These are phyloP conservation scores for Melanostoma mellinum DNA, from an alignment of 2,888 invertebrate genomes.

Conservation along the genomic window DNA sequence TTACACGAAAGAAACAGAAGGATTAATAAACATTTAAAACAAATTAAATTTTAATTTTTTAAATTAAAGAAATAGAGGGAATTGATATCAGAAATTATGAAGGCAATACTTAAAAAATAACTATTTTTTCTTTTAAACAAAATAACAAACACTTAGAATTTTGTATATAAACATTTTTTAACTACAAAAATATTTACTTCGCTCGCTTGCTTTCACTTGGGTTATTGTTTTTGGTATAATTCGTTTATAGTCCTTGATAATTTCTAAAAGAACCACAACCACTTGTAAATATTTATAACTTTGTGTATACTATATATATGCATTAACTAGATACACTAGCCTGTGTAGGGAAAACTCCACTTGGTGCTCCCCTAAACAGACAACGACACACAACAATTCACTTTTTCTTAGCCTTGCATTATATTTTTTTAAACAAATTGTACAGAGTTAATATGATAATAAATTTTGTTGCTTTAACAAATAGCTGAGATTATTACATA, in stretches of 20 bases:
- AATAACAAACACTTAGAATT: slow-evolving; percentile 39
- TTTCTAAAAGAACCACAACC: slow-evolving; percentile 82
- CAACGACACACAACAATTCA: slow-evolving; percentile 49
- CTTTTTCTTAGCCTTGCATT: slow-evolving; percentile 38
- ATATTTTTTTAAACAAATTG: slow-evolving; percentile 61
- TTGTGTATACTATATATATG: slow-evolving; percentile 60
- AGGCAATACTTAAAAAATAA: slow-evolving; percentile 45
- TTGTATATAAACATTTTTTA: slow-evolving; percentile 40
- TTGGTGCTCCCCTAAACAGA: slow-evolving; percentile 17
- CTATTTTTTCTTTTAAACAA: slow-evolving; percentile 23
- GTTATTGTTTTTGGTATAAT: slow-evolving; percentile 6
- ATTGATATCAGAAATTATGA: slow-evolving; percentile 57
- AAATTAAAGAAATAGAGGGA: slow-evolving; percentile 67
- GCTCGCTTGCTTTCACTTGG: slow-evolving; percentile 29
- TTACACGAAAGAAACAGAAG: slow-evolving; percentile 72
- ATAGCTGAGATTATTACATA: slow-evolving; percentile 61
- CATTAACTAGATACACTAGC: slow-evolving; percentile 63
- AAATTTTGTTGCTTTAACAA: slow-evolving; percentile 65
- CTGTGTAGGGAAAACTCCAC: not conserved
- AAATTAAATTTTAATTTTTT: slow-evolving; percentile 50
- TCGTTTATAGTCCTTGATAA: slow-evolving; percentile 57
- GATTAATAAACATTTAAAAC: slow-evolving; percentile 70
- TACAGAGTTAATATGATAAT: slow-evolving; percentile 72
- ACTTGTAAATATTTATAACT: slow-evolving; percentile 77
- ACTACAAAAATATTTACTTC: slow-evolving; percentile 39